These are phyloP conservation scores for Cephalophus harveyi DNA, from an alignment of 2,113 vertebrate genomes.

Conservation along the genomic window DNA sequence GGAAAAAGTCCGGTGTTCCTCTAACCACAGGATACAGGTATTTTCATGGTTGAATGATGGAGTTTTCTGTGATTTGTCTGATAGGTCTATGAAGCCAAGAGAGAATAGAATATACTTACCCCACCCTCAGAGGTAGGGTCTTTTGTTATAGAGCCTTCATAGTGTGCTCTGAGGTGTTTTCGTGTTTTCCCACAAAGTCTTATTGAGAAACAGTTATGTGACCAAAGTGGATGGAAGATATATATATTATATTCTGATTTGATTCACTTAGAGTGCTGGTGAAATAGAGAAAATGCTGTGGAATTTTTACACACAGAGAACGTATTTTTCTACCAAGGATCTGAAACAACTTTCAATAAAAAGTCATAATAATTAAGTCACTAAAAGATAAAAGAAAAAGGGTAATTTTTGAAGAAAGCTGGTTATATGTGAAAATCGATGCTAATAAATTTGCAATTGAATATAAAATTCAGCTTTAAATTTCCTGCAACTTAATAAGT, in stretches of 20 bases:
- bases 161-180: not conserved
- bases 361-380: not conserved
- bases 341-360: not conserved
- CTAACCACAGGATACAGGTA: slow-evolving; percentile 97
- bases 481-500: not conserved
- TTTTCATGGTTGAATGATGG: not conserved
- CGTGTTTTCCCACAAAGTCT: not conserved
- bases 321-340: not conserved
- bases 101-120: not conserved
- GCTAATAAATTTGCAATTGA: not conserved
- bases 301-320: not conserved
- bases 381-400: not conserved
- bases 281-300: not conserved
- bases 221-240: not conserved
- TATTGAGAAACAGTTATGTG: not conserved
- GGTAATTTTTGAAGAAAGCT: not conserved
- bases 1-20: slow-evolving; percentile 95
- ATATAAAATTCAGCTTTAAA: slow-evolving; percentile 2
- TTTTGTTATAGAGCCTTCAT: not conserved
- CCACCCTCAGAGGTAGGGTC: not conserved
- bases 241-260: not conserved
- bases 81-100: not conserved
- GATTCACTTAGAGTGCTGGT: not conserved
- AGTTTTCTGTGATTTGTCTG: not conserved
- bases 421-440: not conserved